Base-by-base conservation (phyloP, 2,888 invertebrate genomes). In the Hypomecis atomaria region DNA sequence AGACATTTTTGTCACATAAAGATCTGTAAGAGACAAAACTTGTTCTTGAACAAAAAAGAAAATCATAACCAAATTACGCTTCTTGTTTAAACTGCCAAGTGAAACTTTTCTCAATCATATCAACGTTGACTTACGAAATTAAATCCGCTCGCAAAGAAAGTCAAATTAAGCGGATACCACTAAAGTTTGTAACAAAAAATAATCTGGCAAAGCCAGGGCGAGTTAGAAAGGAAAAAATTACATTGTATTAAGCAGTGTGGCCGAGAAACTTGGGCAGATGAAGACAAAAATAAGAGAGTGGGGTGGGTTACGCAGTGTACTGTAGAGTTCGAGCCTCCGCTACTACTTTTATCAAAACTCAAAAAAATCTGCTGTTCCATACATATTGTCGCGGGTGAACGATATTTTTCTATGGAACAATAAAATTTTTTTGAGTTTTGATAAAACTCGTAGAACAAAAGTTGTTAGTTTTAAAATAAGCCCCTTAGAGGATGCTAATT, bases 201-300 rank as follows among this genome's bases (percentile, higher is more conserved):
- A 72, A 71, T 69, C 69, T 71, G 59, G 68, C 43, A 54, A 59
- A 75, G 72, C 70, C 74, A 67, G 66, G 71, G 67, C 73, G 73
- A 78, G 76, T 78, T 76, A 74, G 71, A 77, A 69, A 71, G 73
- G 73, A 79, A 78, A 82, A 81, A 79, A 77, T 67, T 73, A 78
- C 82, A 82, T 85, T 84, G 82, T 85, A 85, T 83, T 84, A 85
- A 80, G 83, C 82, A 84, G 85, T 77, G 81, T 76, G 76, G 78
- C 77, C 69, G 62, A 70, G 72, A 77, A 79, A 79, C 72, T 78
- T 74, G 76, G 74, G 73, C 68, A 75, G 80, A 82, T 84, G 83
- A 82, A 85, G 78, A 82, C 78, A 67, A 79, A 80, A 85, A 79
- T 78, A 81, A 23, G 78, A 78, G 79, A 79, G 76, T 75, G 66